Evolutionary conservation across 2,888 invertebrate genomes (phyloP), one percentile per base, ranked within the genome.

Genomic region (Hirtodrosophila histrioides): DNA sequence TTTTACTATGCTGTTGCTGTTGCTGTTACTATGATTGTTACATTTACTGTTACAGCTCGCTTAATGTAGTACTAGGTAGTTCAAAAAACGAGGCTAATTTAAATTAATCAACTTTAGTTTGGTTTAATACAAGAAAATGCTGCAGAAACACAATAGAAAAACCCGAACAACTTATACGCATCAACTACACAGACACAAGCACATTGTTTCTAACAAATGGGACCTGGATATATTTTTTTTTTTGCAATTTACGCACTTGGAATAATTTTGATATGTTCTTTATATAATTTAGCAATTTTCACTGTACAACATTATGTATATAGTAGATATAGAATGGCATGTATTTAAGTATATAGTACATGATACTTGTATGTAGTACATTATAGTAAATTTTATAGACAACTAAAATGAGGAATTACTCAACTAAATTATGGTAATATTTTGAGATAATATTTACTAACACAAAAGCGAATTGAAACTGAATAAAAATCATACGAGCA

Each of bases 101-200:
- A 53, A 69, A 65, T 60, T 36, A 58, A 69, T 60, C 17, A 68
- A 64, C 27, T 58, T 63, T 48, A 60, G 39, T 41, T 54, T 37
- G 3, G 35, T 36, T 44, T 36, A 53, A 43, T 61, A 62, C 29
- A 11, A 74, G 45, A 45, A 65, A 45, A 51, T 69, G 70, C 64
- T 57, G 51, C 40, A 55, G 48, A 58, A 43, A 75, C 56, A 46
- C 27, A 53, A 57, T 39, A 36, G 41, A 53, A 57, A 41, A 65
- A 80, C 76, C 73, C 53, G 45, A 74, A 61, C 40, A 51, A 71
- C 24, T 50, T 64, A 37, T 75, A 75, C 77, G 68, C 66, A 75
- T 79, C 70, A 86, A 80, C 80, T 78, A 80, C 83, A 86, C 82
- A 83, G 87, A 84, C 87, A 86, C 82, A 83, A 83, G 87, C 82